These are phyloP conservation scores for Brachionus angularis DNA, from an alignment of 1,140 invertebrate genomes.

Conservation along the genomic window DNA sequence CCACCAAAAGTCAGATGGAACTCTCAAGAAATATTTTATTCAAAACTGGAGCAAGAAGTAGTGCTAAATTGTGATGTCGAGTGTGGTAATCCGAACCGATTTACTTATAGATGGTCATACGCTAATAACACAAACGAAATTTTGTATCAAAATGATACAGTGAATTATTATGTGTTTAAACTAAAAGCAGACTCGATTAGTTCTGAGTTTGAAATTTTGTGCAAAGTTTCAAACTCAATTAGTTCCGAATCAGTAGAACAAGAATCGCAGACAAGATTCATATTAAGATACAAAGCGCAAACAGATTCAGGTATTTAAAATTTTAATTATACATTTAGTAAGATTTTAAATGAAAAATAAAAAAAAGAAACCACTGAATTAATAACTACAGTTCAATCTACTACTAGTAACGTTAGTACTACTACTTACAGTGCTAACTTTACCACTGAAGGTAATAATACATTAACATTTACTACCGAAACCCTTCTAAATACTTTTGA, in stretches of 20 bases:
- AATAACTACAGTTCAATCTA: too few species aligned
- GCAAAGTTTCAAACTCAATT: conserved; percentile 19
- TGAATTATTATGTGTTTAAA: neutral
- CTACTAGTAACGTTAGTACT: too few species aligned
- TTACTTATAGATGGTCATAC: neutral
- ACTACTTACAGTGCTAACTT: too few species aligned
- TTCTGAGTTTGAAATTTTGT: conserved; percentile 8
- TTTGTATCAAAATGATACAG: conserved; percentile 1
- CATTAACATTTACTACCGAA: too few species aligned
- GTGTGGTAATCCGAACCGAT: conserved; percentile 26
- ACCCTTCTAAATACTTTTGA: too few species aligned
- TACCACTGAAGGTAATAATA: too few species aligned
- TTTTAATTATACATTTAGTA: neutral
- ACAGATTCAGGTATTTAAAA: neutral
- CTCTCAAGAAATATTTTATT: neutral
- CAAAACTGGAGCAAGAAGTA: neutral
- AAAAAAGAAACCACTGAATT: neutral
- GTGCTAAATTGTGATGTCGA: neutral
- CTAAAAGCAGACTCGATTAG: neutral
- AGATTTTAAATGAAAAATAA: neutral
- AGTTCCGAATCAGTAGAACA: neutral
- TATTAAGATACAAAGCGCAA: neutral
- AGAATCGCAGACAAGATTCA: conserved; percentile 30
- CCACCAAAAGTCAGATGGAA: neutral
- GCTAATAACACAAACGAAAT: neutral